A percentile compares a stretch with the other conserved stretches of the same genome.
phyloP scores from a whole-genome alignment of 2,888 invertebrate genomes.

The Dyspetes luteomarginatus region DNA sequence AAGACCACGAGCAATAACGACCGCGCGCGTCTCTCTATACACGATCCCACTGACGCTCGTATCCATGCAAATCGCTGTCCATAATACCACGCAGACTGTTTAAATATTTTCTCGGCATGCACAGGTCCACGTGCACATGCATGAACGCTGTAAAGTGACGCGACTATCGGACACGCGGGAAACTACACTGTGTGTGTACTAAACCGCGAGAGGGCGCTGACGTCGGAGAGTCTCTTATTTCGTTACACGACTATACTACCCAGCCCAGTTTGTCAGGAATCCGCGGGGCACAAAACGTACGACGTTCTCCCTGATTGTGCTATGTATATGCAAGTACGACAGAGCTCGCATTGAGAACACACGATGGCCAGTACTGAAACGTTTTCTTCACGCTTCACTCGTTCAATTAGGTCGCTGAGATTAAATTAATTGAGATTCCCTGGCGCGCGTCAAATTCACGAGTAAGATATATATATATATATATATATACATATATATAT shows the following conservation, averaged over 20 bases:
- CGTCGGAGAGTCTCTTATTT: too few species aligned
- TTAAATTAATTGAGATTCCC: slow-evolving; percentile 64
- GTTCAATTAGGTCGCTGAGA: slow-evolving; percentile 57
- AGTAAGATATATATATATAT: slow-evolving; percentile 12
- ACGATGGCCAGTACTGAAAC: too few species aligned
- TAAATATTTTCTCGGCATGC: slow-evolving; percentile 61
- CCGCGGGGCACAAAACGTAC: not conserved
- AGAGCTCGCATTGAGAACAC: too few species aligned
- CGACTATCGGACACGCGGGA: not conserved
- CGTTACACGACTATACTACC: too few species aligned
- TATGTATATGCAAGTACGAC: not conserved
- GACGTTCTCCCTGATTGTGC: not conserved
- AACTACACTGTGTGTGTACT: not conserved
- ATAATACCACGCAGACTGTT: slow-evolving; percentile 57
- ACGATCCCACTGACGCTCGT: slow-evolving; percentile 22
- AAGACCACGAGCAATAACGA: slow-evolving; percentile 69
- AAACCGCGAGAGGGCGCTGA: not conserved
- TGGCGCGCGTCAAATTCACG: slow-evolving; percentile 62
- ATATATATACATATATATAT: not conserved
- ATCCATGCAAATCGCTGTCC: slow-evolving; percentile 16
- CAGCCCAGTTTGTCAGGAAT: slow-evolving; percentile 2
- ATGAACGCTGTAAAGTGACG: not conserved
- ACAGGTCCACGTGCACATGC: not conserved
- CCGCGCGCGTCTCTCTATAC: slow-evolving; percentile 29
- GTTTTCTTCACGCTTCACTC: slow-evolving; percentile 58